These are phyloP conservation scores for Teinopalpus imperialis DNA, from an alignment of 2,888 invertebrate genomes.

Conservation along the genomic window DNA sequence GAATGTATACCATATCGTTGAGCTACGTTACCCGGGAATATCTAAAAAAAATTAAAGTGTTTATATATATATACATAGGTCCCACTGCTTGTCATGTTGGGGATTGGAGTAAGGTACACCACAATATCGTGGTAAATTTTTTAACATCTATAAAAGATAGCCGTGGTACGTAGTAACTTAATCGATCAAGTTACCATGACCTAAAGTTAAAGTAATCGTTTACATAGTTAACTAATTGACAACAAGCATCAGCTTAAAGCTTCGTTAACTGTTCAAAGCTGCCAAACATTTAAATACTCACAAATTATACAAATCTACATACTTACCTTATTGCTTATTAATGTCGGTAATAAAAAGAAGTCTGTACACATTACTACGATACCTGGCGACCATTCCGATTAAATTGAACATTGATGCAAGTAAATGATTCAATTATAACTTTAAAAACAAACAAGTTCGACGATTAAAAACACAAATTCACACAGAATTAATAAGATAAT, in stretches of 20 bases:
- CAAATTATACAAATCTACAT: conserved; percentile 5
- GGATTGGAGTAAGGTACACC: too few species aligned
- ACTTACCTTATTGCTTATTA: not conserved
- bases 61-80: too few species aligned
- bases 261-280: conserved; percentile 8
- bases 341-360: not conserved
- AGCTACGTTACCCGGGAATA: too few species aligned
- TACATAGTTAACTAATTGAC: conserved; percentile 15
- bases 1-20: too few species aligned
- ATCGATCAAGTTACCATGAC: not conserved
- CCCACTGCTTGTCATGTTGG: too few species aligned
- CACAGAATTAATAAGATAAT: too few species aligned
- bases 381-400: not conserved
- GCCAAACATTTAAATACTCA: not conserved
- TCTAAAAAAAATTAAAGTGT: too few species aligned
- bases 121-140: too few species aligned
- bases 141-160: too few species aligned
- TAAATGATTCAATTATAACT: not conserved
- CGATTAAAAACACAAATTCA: too few species aligned
- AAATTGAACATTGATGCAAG: not conserved
- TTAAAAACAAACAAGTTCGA: too few species aligned
- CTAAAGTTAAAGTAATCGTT: conserved; percentile 10
- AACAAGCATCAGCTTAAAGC: not conserved
- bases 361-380: not conserved
- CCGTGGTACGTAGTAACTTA: too few species aligned